Evolutionary conservation across 2,888 invertebrate genomes (phyloP).

Genomic region (Strigamia maritima): DNA sequence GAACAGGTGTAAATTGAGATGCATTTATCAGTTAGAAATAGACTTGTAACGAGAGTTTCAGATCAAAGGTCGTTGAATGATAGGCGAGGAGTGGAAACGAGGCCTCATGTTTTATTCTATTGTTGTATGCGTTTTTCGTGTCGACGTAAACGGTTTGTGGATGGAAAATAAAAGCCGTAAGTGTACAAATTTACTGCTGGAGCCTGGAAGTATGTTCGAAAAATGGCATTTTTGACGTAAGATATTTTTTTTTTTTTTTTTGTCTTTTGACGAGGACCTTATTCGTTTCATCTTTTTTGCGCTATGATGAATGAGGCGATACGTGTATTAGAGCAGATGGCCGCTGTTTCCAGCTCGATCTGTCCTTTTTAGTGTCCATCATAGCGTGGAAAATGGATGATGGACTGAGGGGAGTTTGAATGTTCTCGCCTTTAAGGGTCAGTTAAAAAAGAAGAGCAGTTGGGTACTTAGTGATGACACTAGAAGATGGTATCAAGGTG

Average conservation of each 20-base stretch:
- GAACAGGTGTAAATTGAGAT: neutral
- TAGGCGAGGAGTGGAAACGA: neutral
- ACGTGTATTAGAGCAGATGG: slow-evolving; percentile 29
- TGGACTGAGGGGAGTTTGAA: slow-evolving; percentile 21
- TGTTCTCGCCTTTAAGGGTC: slow-evolving; percentile 27
- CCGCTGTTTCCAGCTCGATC: slow-evolving; percentile 20
- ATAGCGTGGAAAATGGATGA: slow-evolving; percentile 29
- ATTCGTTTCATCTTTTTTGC: neutral
- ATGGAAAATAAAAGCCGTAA: neutral
- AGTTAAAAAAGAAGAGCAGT: slow-evolving; percentile 2
- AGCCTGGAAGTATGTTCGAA: neutral
- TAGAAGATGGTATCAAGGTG: neutral
- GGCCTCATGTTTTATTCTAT: slow-evolving; percentile 3
- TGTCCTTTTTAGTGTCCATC: slow-evolving; percentile 26
- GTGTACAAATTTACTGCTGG: neutral
- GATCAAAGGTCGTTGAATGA: neutral
- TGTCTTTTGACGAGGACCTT: neutral
- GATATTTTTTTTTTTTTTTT: neutral
- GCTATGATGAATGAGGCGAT: slow-evolving; percentile 13
- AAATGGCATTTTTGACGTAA: neutral
- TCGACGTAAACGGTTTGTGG: neutral
- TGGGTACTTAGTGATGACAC: slow-evolving; percentile 24
- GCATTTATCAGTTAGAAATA: neutral
- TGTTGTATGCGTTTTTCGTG: neutral
- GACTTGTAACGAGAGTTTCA: neutral